Conservation (phyloP, 2,113 vertebrate genomes). For the Nibea albiflora region DNA sequence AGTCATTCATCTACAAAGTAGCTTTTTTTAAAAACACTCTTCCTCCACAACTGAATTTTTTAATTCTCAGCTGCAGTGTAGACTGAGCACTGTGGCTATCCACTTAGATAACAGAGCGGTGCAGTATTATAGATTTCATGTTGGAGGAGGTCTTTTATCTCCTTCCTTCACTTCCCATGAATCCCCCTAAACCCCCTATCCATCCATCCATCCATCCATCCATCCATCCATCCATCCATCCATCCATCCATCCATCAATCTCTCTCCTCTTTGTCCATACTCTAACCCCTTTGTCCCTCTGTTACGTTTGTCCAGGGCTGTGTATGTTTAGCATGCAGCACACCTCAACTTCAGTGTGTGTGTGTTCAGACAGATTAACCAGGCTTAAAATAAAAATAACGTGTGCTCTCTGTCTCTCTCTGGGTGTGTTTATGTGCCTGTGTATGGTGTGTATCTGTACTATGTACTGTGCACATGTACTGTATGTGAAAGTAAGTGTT, state of each 20-base stretch:
- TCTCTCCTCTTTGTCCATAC: constrained; percentile 8
- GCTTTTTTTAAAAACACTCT: too few relatives aligned
- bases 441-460: background rate
- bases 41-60: too few relatives aligned
- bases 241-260: constrained; percentile 14
- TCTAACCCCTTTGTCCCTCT: constrained; percentile 49
- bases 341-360: constrained; percentile 1
- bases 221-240: constrained; percentile 10
- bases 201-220: background rate
- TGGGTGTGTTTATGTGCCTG: background rate
- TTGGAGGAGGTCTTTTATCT: background rate
- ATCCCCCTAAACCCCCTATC: background rate
- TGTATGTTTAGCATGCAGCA: constrained; percentile 42
- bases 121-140: too few relatives aligned
- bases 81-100: too few relatives aligned
- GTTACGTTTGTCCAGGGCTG: constrained; percentile 41
- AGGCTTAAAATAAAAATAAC: background rate
- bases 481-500: background rate
- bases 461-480: background rate
- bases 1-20: too few relatives aligned
- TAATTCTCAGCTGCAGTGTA: too few relatives aligned
- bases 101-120: too few relatives aligned
- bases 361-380: constrained; percentile 1
- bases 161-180: background rate
- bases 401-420: background rate